Evolutionary conservation across 2,797 vertebrate genomes (phyloP), one percentile per base, ranked within the genome.

Genomic region (Spinus olivaceus): DNA sequence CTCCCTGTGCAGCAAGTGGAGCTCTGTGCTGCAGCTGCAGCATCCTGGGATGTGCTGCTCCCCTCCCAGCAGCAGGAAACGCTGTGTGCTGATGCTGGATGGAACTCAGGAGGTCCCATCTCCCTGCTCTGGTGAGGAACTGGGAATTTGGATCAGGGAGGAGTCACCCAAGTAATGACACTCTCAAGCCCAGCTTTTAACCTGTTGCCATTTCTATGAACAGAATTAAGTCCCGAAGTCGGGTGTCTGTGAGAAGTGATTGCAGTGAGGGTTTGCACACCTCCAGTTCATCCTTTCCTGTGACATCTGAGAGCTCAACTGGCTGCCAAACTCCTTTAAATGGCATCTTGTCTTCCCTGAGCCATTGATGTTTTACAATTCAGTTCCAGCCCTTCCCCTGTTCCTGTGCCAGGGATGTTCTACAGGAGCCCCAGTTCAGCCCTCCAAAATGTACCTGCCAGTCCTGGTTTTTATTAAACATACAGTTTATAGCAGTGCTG

Each of bases 321-420:
- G 57, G 27, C 66, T 72, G 77, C 67, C 41, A 39, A 12, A 57
- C 94, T 47, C 74, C 87, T 73, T 41, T 10, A 66, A 65, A 64
- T 19, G 50, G 64, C 12, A 5, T 44, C 67, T 76, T 14, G 3
- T 57, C 41, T 57, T 20, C 66, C 9, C 0, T 23, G 71, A 87
- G 47, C 39, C 42, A 6, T 14, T 57, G 54, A 14, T 1, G 8
- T 78, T 77, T 86, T 60, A 35, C 5, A 2, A 2, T 28, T 69
- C 2, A 8, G 0, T 83, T 60, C 2, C 0, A 19, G 46, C 42
- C 41, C 60, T 72, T 11, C 2, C 8, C 0, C 41, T 44, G 47
- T 17, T 64, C 27, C 44, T 51, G 3, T 47, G 73, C 66, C 90
- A 69, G 73, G 9, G 8, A 18, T 30, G 35, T 24, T 57, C 59